A percentile compares a stretch with the other conserved stretches of the same genome.
phyloP scores from a whole-genome alignment of 2,888 invertebrate species.

The Leucoma salicis region DNA sequence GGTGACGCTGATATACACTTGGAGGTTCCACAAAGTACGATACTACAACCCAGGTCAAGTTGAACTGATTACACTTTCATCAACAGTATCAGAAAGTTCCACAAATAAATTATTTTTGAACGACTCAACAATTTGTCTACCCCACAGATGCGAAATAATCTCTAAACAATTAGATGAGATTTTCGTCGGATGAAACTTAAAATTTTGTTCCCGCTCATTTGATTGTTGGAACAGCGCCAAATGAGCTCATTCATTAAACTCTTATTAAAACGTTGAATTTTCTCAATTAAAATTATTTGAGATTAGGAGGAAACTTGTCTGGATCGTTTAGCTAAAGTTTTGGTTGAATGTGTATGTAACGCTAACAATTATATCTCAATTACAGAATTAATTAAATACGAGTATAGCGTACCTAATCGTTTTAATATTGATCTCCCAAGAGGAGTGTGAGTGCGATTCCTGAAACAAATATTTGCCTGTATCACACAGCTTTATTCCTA shows the following conservation, averaged over 20 bases:
- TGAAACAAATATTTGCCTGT: too few relatives aligned
- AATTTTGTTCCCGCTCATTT: constrained; percentile 10
- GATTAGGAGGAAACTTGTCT: background rate
- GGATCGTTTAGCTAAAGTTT: background rate
- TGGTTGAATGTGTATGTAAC: background rate
- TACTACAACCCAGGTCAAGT: too few relatives aligned
- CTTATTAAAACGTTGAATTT: constrained; percentile 5
- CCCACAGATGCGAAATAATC: background rate
- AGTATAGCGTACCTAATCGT: too few relatives aligned
- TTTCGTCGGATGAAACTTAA: constrained; percentile 2
- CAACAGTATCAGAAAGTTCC: too few relatives aligned
- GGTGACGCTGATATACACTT: too few relatives aligned
- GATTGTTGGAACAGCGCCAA: constrained; percentile 35
- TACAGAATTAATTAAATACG: too few relatives aligned
- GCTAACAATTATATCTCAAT: constrained; percentile 2
- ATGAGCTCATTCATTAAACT: constrained; percentile 21
- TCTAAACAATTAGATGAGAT: background rate
- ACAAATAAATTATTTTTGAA: too few relatives aligned
- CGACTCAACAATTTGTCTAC: background rate
- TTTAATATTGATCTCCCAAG: too few relatives aligned
- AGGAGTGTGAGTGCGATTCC: too few relatives aligned
- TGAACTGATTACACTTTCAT: too few relatives aligned
- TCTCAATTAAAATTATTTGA: constrained; percentile 1
- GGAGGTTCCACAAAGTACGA: too few relatives aligned
- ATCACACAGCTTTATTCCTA: too few relatives aligned